A percentile compares a stretch with the other conserved stretches of the same genome.
Evolutionary conservation across 1,140 invertebrate species (phyloP).

Genomic region (Oreohelix idahoensis): DNA sequence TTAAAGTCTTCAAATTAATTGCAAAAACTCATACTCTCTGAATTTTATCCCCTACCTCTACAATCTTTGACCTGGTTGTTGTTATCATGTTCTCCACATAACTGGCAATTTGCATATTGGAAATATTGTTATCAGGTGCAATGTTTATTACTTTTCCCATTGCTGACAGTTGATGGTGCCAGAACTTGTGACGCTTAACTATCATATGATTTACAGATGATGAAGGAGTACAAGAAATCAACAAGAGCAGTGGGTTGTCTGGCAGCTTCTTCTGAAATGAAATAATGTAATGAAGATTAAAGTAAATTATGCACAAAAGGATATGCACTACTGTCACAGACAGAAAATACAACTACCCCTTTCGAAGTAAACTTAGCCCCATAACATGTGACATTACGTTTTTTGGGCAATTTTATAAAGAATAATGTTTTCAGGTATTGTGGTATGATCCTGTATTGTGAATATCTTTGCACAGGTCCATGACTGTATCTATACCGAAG

Average conservation of each 20-base stretch:
- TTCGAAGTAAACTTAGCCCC: no score
- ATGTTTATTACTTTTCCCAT: slow-evolving; percentile 79
- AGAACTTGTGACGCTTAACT: slow-evolving; percentile 80
- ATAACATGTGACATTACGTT: no score
- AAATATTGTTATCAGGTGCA: slow-evolving; percentile 74
- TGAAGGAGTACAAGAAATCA: slow-evolving; percentile 79
- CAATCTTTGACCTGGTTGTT: slow-evolving; percentile 80
- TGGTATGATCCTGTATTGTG: no score
- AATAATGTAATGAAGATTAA: slow-evolving; percentile 26
- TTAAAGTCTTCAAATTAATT: no score
- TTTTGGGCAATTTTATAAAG: no score
- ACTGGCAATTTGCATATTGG: slow-evolving; percentile 62
- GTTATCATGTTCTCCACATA: slow-evolving; percentile 82
- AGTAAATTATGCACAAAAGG: no score
- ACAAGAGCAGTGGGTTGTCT: slow-evolving; percentile 82
- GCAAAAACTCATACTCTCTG: no score
- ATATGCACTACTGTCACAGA: no score
- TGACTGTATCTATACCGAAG: no score
- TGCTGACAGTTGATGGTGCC: slow-evolving; percentile 80
- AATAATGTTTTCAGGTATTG: no score
- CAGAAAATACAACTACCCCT: no score
- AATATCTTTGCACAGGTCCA: no score
- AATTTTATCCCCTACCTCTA: slow-evolving; percentile 77
- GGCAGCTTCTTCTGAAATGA: slow-evolving; percentile 79
- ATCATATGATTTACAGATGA: slow-evolving; percentile 63